Evolutionary conservation across 2,113 vertebrate genomes (phyloP).

Genomic region (Syngnathus floridae): DNA sequence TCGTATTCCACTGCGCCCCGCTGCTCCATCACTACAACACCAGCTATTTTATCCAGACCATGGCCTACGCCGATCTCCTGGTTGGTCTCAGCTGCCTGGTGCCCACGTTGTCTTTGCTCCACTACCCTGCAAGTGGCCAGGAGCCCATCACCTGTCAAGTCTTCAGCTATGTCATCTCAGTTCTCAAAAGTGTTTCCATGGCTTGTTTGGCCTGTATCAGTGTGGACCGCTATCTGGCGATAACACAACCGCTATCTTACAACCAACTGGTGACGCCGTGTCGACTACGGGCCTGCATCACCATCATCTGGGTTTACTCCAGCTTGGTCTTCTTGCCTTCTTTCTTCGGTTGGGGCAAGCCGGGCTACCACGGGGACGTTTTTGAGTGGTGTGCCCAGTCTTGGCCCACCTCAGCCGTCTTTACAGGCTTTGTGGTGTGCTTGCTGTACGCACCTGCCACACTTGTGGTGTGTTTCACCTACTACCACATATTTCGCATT

Average conservation of each 20-base stretch:
- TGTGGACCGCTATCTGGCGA: slow-evolving; percentile 94
- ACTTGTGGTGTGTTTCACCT: slow-evolving; percentile 94
- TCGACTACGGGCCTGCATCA: slow-evolving; percentile 87
- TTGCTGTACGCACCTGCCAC: slow-evolving; percentile 94
- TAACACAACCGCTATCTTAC: slow-evolving; percentile 95
- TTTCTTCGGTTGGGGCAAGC: slow-evolving; percentile 98
- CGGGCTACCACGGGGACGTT: slow-evolving; percentile 97
- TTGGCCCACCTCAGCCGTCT: slow-evolving; percentile 94
- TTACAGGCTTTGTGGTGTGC: slow-evolving; percentile 95
- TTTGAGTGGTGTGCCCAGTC: slow-evolving; percentile 96
- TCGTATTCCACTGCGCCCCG: slow-evolving; percentile 96
- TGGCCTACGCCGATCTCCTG: slow-evolving; percentile 96
- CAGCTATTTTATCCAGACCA: slow-evolving; percentile 98
- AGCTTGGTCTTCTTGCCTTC: slow-evolving; percentile 90
- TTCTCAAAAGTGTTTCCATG: slow-evolving; percentile 98
- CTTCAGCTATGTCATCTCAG: slow-evolving; percentile 96
- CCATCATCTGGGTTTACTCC: slow-evolving; percentile 94
- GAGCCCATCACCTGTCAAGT: slow-evolving; percentile 93
- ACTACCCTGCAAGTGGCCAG: slow-evolving; percentile 86
- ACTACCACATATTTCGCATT: slow-evolving; percentile 98
- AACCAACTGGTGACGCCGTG: slow-evolving; percentile 97
- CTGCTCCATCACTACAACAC: slow-evolving; percentile 96
- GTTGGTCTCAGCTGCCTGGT: slow-evolving; percentile 96
- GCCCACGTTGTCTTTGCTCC: slow-evolving; percentile 90
- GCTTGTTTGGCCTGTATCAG: slow-evolving; percentile 95